Base-by-base conservation (phyloP, 1,140 invertebrate species). In the Drosophila pachea region DNA sequence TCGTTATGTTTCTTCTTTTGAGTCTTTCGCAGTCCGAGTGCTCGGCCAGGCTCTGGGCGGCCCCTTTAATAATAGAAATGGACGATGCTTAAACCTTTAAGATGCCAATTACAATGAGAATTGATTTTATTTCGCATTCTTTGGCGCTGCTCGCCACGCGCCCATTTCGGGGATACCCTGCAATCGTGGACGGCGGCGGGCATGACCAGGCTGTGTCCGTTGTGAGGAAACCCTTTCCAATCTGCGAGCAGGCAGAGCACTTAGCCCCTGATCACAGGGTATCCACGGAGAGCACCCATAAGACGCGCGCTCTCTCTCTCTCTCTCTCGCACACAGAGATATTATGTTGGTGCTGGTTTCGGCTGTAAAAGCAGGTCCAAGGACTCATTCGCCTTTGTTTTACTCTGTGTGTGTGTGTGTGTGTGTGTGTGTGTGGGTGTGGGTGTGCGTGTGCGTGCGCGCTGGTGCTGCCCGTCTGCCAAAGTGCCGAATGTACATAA, bases 91-190 rank as follows among this genome's bases (percentile, higher is more conserved):
- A 84, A 84, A 68, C 79, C 79, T 84, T 84, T 84, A 78, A 84
- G 79, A 79, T 76, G 73, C 66, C 79, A 84, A 84, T 84, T 84
- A 79, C 79, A 79, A 79, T 84, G 79, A 79, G 76, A 84, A 84
- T 84, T 84, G 79, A 84, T 84, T 84, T 84, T 84, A 78, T 84
- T 83, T 78, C 58, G 79, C 71, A 67, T 56, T 74, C 40, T 12
- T 38, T 32, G 62, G 36, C 33, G 60, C 33, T 45, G 50, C 65
- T 56, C 33, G 36, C 43, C 49, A 61, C 42, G 22, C 38, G 69
- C 42, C 11, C 29, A 49, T 32, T 50, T 29, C 55, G 36, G 47
- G 47, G 12, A 22, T 68, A 64, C 62, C 49, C 49, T 48, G 4
- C 11, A 35, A 16, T 7, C 7, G 12, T 14, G n/a, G 14, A 7